A percentile compares a stretch with the other conserved stretches of the same genome.
Conservation (phyloP, 2,797 vertebrate genomes). For the Huso huso region DNA sequence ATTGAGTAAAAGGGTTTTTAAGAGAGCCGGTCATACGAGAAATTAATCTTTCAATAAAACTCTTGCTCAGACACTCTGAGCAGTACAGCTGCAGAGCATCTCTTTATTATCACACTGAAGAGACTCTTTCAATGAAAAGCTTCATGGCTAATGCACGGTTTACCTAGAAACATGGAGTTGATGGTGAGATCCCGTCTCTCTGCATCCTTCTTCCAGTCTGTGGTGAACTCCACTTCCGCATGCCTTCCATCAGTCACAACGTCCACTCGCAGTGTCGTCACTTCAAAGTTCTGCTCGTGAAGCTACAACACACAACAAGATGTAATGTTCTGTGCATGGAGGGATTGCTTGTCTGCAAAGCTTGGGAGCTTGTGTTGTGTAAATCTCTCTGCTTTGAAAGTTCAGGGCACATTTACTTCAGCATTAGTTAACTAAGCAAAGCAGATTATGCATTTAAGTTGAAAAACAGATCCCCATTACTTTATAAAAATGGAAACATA, state of each 20-base stretch:
- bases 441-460: too few relatives aligned
- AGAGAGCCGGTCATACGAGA: too few relatives aligned
- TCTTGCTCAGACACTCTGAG: too few relatives aligned
- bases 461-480: too few relatives aligned
- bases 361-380: neutral
- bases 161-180: constrained; percentile 96
- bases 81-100: neutral
- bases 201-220: constrained; percentile 88
- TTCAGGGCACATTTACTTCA: too few relatives aligned
- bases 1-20: too few relatives aligned
- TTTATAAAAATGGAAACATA: too few relatives aligned
- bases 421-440: too few relatives aligned
- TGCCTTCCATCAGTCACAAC: constrained; percentile 84
- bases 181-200: constrained; percentile 92
- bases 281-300: constrained; percentile 88
- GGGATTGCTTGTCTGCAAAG: too few relatives aligned
- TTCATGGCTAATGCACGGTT: neutral
- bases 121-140: too few relatives aligned
- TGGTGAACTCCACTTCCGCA: constrained; percentile 89
- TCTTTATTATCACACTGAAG: too few relatives aligned
- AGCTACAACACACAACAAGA: constrained; percentile 53
- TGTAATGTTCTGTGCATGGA: neutral
- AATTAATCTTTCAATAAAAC: neutral
- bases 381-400: too few relatives aligned
- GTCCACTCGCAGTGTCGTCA: constrained; percentile 87